A percentile compares a stretch with the other conserved stretches of the same genome.
Evolutionary conservation across 2,113 vertebrate genomes (phyloP).

Genomic region (Melanostigma gelatinosum): DNA sequence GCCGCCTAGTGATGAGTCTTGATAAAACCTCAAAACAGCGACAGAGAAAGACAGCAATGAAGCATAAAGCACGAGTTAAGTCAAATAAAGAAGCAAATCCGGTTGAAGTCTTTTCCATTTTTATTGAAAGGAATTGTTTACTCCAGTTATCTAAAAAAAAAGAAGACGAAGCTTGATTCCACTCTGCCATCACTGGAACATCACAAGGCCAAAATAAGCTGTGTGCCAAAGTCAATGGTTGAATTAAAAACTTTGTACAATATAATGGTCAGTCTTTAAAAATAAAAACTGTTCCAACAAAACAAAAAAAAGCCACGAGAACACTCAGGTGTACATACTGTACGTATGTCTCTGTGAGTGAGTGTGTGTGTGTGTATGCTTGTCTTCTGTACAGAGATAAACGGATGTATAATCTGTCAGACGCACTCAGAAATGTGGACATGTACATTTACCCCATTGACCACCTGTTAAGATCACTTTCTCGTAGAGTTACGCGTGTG

Average conservation of each 20-base stretch:
- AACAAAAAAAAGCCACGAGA: slow-evolving; percentile 79
- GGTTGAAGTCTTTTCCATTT: slow-evolving; percentile 74
- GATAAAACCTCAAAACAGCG: neutral
- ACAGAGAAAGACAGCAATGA: neutral
- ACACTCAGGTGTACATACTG: slow-evolving; percentile 77
- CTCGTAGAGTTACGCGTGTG: slow-evolving; percentile 42
- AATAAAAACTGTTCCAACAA: slow-evolving; percentile 89
- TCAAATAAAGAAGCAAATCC: slow-evolving; percentile 13
- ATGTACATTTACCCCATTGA: slow-evolving; percentile 40
- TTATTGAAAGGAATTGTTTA: slow-evolving; percentile 91
- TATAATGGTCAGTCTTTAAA: slow-evolving; percentile 96
- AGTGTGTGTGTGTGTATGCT: slow-evolving; percentile 23
- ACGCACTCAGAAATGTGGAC: slow-evolving; percentile 43
- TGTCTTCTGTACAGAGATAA: slow-evolving; percentile 50
- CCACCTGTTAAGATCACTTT: slow-evolving; percentile 66
- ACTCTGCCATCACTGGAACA: slow-evolving; percentile 89
- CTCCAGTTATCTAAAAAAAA: slow-evolving; percentile 90
- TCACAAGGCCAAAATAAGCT: slow-evolving; percentile 88
- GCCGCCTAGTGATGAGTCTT: slow-evolving; percentile 38
- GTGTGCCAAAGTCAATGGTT: slow-evolving; percentile 79
- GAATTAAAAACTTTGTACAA: slow-evolving; percentile 93
- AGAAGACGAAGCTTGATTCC: slow-evolving; percentile 83
- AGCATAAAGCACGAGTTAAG: neutral
- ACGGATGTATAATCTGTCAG: slow-evolving; percentile 36
- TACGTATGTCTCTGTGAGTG: slow-evolving; percentile 25